These are phyloP conservation scores for Chalcosyrphus nemorum DNA, from an alignment of 2,888 invertebrate species.

Conservation along the genomic window DNA sequence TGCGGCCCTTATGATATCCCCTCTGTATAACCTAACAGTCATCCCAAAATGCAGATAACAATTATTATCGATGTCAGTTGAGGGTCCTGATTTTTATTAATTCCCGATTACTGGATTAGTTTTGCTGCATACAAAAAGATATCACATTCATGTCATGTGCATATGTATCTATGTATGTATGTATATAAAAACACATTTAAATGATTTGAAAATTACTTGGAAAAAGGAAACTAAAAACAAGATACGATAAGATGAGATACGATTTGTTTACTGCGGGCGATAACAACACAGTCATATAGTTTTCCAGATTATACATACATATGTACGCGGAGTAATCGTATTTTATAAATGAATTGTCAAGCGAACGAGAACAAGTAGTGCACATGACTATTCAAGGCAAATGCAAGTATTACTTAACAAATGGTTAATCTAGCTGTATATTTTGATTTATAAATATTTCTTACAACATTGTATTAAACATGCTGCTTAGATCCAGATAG, in stretches of 20 bases:
- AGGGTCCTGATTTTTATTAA: slow-evolving; percentile 37
- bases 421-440: not conserved
- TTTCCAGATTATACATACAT: not conserved
- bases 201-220: slow-evolving; percentile 8
- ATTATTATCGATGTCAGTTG: slow-evolving; percentile 13
- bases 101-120: slow-evolving; percentile 21
- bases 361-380: not conserved
- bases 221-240: slow-evolving; percentile 17
- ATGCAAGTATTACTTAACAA: not conserved
- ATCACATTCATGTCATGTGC: slow-evolving; percentile 12
- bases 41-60: slow-evolving; percentile 17
- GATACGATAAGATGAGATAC: slow-evolving; percentile 56
- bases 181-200: slow-evolving; percentile 12
- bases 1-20: slow-evolving; percentile 26
- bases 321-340: not conserved
- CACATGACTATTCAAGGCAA: slow-evolving; percentile 1
- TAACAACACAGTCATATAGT: slow-evolving; percentile 26
- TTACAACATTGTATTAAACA: not conserved
- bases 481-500: not conserved
- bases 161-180: too few relatives aligned
- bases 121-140: not conserved
- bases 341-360: not conserved
- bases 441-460: not conserved
- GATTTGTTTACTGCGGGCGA: slow-evolving; percentile 33
- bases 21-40: not conserved